Evolutionary conservation across 1,140 invertebrate genomes (phyloP), one percentile per base, ranked within the genome.

Genomic region (Neodiprion pinetum): DNA sequence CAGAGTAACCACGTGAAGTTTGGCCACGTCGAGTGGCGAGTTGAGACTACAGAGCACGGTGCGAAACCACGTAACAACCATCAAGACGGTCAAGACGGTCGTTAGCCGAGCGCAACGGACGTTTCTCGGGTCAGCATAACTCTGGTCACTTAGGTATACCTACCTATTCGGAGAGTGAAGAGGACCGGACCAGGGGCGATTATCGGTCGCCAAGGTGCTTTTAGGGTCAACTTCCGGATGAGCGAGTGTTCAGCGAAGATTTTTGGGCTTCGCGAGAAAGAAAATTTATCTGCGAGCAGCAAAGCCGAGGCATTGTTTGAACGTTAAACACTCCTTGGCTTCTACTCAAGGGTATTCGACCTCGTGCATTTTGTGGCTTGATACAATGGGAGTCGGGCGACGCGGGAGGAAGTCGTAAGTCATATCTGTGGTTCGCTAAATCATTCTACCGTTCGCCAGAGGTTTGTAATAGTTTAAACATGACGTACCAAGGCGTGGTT

Each of bases 81-180:
- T 61, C n/a, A 61, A 61, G 53, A 61, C n/a, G 53, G 53, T 61
- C n/a, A 69, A 69, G 67, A 69, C 23, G 67, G 40, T 69, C 67
- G 21, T 69, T 69, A 21, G 67, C 40, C 10, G 5, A 21, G 67
- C 11, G 67, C 40, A 69, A 11, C 40, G 40, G 40, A 21, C 67
- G 67, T 69, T 47, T 14, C 11, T 47, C 21, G 67, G 67, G 67
- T 69, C 67, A 69, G 67, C 67, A 69, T 69, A 69, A 69, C 67
- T 69, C 67, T 69, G 67, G 67, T 69, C 67, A 23, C 67, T 69
- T 69, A 14, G 21, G 67, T 69, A 69, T 69, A 69, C 67, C 28
- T 40, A 5, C 28, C 28, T 40, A 5, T 5, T 69, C 12, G 67
- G 11, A 69, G 67, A 21, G 14, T 21, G 12, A 21, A 17, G 17